These are phyloP conservation scores for Drosophila tsacasi DNA, from an alignment of 1,140 invertebrate species.

Conservation along the genomic window DNA sequence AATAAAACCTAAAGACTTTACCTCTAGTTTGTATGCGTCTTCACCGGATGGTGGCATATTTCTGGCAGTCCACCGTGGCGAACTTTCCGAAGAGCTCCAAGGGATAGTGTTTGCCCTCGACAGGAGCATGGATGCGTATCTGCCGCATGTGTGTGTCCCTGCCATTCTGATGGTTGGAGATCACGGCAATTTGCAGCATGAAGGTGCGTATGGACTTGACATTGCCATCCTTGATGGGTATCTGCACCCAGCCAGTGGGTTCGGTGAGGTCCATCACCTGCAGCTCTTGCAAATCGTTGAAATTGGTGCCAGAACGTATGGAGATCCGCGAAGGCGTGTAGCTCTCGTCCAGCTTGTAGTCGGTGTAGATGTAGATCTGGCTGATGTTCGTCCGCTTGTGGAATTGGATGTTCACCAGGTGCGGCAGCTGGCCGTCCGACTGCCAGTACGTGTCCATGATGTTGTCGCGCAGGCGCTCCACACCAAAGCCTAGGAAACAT, in stretches of 20 bases:
- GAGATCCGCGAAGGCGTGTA: conserved; percentile 99
- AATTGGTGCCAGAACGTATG: conserved; percentile 97
- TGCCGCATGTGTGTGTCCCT: conserved; percentile 98
- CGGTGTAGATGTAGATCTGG: conserved; percentile 98
- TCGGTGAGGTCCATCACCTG: conserved; percentile 97
- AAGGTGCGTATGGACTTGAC: conserved; percentile 96
- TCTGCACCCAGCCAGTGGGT: conserved; percentile 97
- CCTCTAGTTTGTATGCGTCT: conserved; percentile 22
- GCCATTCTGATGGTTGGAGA: conserved; percentile 99
- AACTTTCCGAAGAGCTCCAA: conserved; percentile 91
- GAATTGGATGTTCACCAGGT: conserved; percentile 99
- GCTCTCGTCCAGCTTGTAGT: conserved; percentile 99
- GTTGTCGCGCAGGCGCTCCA: conserved; percentile 97
- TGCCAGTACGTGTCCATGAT: conserved; percentile 99
- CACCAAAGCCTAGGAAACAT: conserved; percentile 93
- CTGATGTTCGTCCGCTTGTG: conserved; percentile 97
- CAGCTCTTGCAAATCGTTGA: conserved; percentile 99
- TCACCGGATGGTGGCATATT: conserved; percentile 91
- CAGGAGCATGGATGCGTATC: conserved; percentile 97
- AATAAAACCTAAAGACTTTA: conserved; percentile 32
- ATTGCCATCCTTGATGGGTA: conserved; percentile 95
- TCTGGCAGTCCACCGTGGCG: conserved; percentile 92
- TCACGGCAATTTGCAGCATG: conserved; percentile 98
- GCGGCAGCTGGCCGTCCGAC: conserved; percentile 98
- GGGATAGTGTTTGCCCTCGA: conserved; percentile 91